Evolutionary conservation across 2,888 invertebrate genomes (phyloP).

Genomic region (Aphelenchoides bicaudatus): DNA sequence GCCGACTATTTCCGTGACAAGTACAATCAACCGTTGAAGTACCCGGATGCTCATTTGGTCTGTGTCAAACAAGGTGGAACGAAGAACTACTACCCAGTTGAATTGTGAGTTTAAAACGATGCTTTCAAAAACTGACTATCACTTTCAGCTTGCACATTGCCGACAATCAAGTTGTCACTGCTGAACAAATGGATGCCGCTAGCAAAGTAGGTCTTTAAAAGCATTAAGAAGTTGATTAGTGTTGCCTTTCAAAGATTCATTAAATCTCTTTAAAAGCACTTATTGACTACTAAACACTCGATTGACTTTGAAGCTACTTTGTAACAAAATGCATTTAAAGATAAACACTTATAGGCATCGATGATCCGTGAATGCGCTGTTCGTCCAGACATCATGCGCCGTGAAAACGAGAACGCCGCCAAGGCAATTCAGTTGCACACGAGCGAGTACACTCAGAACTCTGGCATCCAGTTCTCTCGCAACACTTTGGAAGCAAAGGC

Average conservation of each 20-base stretch:
- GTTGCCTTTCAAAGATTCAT: not conserved
- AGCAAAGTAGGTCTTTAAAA: conserved; percentile 3
- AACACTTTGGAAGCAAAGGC: conserved; percentile 27
- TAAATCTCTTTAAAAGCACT: not conserved
- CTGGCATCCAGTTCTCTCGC: conserved; percentile 25
- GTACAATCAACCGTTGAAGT: not conserved
- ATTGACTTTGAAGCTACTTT: not conserved
- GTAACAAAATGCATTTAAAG: too few species aligned
- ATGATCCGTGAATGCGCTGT: conserved; percentile 36
- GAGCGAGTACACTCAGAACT: conserved; percentile 21
- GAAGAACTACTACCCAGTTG: conserved; percentile 22
- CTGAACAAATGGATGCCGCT: conserved; percentile 13
- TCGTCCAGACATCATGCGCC: conserved; percentile 28
- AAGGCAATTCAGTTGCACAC: conserved; percentile 27
- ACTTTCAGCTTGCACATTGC: too few species aligned
- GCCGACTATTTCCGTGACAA: conserved; percentile 7
- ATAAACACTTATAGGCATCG: not conserved
- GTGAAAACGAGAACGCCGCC: conserved; percentile 24
- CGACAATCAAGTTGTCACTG: conserved; percentile 19
- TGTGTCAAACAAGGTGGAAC: conserved; percentile 13
- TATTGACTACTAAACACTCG: not conserved
- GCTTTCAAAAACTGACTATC: too few species aligned
- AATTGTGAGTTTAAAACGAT: conserved; percentile 17
- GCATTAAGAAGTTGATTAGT: not conserved
- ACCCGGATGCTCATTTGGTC: conserved; percentile 15